phyloP scores from a whole-genome alignment of 2,888 invertebrate genomes.

The Polyommatus icarus region DNA sequence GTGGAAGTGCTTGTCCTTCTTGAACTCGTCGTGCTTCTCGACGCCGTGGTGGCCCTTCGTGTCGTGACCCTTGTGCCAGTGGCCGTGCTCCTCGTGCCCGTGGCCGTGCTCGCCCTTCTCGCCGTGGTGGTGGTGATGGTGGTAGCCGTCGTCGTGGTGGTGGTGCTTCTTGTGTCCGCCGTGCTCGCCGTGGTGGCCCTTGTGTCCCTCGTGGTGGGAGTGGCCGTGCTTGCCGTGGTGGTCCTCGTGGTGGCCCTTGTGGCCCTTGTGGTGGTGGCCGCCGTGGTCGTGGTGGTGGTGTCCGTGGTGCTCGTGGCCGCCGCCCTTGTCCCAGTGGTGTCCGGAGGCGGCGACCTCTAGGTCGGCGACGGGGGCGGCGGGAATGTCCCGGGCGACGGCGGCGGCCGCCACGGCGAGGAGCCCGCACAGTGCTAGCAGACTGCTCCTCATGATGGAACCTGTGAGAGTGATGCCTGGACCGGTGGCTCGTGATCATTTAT shows the following conservation, averaged over 20 bases:
- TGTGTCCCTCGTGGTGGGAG: slow-evolving; percentile 83
- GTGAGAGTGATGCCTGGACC: slow-evolving; percentile 63
- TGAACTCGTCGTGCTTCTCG: slow-evolving; percentile 90
- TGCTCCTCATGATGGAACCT: slow-evolving; percentile 63
- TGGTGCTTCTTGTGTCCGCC: slow-evolving; percentile 83
- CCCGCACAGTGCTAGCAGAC: slow-evolving; percentile 62
- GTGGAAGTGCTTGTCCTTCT: slow-evolving; percentile 92
- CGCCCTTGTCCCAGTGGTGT: slow-evolving; percentile 72
- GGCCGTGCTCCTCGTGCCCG: slow-evolving; percentile 79
- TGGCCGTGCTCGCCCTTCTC: slow-evolving; percentile 83
- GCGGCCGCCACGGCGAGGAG: slow-evolving; percentile 74
- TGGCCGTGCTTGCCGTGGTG: slow-evolving; percentile 85
- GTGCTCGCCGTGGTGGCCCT: slow-evolving; percentile 81
- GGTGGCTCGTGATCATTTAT: slow-evolving; percentile 66
- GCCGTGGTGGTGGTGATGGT: slow-evolving; percentile 82
- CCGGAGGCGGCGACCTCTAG: slow-evolving; percentile 75
- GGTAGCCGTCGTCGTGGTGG: slow-evolving; percentile 83
- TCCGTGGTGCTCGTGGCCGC: slow-evolving; percentile 82
- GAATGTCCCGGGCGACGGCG: slow-evolving; percentile 71
- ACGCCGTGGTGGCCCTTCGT: slow-evolving; percentile 91
- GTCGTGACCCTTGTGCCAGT: slow-evolving; percentile 90
- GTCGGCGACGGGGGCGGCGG: slow-evolving; percentile 73
- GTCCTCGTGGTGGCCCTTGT: slow-evolving; percentile 83
- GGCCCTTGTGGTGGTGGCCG: slow-evolving; percentile 84
- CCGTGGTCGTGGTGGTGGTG: slow-evolving; percentile 83